A percentile compares a stretch with the other conserved stretches of the same genome.
These are phyloP conservation scores for Luscinia megarhynchos DNA, from an alignment of 2,797 vertebrate species.

Conservation along the genomic window DNA sequence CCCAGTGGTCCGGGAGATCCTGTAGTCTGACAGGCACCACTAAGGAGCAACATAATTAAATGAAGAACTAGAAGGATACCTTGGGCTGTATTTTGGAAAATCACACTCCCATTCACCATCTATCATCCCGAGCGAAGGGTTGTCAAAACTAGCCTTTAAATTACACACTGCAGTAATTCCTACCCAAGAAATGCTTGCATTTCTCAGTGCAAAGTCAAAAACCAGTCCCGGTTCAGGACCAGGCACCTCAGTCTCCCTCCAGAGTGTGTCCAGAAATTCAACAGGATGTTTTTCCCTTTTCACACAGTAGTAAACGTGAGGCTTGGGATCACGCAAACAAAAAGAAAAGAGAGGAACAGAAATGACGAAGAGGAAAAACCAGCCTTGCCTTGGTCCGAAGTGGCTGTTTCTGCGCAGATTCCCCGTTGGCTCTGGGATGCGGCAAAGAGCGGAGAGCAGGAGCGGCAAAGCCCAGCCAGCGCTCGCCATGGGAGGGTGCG, in stretches of 20 bases:
- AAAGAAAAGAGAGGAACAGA: neutral
- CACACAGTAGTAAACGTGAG: accelerated
- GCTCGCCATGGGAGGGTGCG: neutral
- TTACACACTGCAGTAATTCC: neutral
- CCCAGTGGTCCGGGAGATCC: neutral
- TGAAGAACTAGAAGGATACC: neutral
- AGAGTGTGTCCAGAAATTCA: neutral
- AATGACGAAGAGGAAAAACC: neutral
- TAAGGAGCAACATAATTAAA: neutral
- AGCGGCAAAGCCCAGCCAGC: neutral
- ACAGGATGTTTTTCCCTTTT: neutral
- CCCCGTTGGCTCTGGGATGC: accelerated
- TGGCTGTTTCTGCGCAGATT: neutral
- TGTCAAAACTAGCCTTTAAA: neutral
- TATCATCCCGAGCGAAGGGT: neutral
- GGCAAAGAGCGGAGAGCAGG: accelerated
- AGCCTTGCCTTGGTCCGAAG: neutral
- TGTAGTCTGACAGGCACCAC: neutral
- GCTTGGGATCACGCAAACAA: neutral
- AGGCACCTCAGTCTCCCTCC: neutral
- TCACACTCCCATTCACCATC: neutral
- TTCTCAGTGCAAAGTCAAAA: neutral
- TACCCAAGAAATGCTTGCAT: neutral
- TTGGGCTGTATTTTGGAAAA: neutral
- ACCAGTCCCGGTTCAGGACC: neutral